Conservation (phyloP, 37 sponge, comb jelly and placozoan species). For the Cliona cf. orientalis region DNA sequence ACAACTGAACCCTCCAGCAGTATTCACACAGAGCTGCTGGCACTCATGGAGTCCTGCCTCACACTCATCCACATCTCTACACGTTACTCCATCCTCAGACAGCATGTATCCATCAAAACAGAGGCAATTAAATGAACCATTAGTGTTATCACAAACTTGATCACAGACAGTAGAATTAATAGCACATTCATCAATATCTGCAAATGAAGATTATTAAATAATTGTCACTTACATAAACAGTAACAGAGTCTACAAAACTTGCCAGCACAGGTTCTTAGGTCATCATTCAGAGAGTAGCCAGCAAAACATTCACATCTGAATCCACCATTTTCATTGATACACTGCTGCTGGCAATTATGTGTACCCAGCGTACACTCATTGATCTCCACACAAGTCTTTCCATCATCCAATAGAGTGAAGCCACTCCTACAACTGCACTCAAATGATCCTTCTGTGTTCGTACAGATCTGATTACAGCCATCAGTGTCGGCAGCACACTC, state of each 20-base stretch:
- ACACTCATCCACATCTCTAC: conserved; percentile 17
- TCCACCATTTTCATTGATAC: too few relatives aligned
- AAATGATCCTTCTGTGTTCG: neutral
- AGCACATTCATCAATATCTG: neutral
- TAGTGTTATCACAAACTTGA: neutral
- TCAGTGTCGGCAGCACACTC: neutral
- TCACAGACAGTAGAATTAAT: neutral
- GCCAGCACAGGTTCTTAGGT: too few relatives aligned
- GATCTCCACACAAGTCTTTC: conserved; percentile 11
- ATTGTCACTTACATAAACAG: too few relatives aligned
- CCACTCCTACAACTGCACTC: conserved; percentile 40
- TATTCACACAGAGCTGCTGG: neutral
- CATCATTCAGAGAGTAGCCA: too few relatives aligned
- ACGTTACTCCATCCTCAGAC: neutral
- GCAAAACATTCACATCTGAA: too few relatives aligned
- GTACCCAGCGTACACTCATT: too few relatives aligned
- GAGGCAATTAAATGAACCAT: neutral
- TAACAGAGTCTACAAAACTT: too few relatives aligned
- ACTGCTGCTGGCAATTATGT: too few relatives aligned
- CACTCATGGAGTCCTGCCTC: neutral
- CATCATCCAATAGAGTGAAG: conserved; percentile 11
- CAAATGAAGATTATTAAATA: neutral
- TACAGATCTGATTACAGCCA: conserved; percentile 21
- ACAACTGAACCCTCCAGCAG: neutral
- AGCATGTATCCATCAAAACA: neutral